Evolutionary conservation across 2,113 vertebrate species (phyloP).

Genomic region (Pachycephala philippinensis): DNA sequence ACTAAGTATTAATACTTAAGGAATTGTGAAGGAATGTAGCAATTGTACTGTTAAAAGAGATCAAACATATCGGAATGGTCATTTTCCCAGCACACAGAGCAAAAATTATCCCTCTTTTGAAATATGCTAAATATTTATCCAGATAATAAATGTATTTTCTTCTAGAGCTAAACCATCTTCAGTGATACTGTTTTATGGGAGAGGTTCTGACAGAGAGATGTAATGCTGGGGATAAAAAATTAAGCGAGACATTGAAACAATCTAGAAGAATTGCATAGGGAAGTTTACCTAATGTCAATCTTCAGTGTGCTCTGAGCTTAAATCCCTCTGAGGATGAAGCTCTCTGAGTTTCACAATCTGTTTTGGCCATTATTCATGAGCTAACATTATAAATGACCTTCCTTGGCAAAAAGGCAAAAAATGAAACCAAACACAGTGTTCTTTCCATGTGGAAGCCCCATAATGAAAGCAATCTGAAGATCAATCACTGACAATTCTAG

Average conservation of each 20-base stretch:
- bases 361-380: neutral
- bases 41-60: neutral
- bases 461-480: neutral
- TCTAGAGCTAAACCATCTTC: neutral
- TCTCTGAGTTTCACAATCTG: neutral
- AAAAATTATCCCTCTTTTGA: neutral
- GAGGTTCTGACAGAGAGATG: neutral
- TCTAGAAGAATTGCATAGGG: neutral
- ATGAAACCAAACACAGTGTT: neutral
- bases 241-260: neutral
- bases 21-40: neutral
- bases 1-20: neutral
- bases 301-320: neutral
- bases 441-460: neutral
- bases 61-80: neutral
- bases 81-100: neutral
- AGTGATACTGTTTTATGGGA: neutral
- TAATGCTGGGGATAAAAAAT: neutral
- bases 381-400: neutral
- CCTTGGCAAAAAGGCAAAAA: neutral
- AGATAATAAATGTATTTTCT: neutral
- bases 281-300: neutral
- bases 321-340: neutral
- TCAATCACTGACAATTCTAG: neutral
- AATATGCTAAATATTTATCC: neutral